Evolutionary conservation across 2,797 vertebrate species (phyloP).

Genomic region (Cichlasoma orientale): DNA sequence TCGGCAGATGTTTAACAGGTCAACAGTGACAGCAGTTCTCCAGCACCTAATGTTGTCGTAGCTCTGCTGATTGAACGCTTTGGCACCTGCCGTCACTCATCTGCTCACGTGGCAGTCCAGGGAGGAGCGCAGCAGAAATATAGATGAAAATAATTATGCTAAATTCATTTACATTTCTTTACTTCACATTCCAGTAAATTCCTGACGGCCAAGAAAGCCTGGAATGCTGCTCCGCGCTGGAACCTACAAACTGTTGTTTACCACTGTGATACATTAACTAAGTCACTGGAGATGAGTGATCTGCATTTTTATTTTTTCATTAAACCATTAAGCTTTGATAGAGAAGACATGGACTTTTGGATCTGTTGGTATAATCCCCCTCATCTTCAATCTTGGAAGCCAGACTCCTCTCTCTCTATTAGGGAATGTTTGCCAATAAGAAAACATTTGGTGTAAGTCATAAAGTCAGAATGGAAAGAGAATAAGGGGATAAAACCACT

Average conservation of each 20-base stretch:
- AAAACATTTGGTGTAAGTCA: slow-evolving; percentile 51
- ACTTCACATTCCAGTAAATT: slow-evolving; percentile 12
- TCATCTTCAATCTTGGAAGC: slow-evolving; percentile 22
- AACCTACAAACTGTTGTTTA: slow-evolving; percentile 51
- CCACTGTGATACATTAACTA: slow-evolving; percentile 52
- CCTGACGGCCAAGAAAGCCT: slow-evolving; percentile 43
- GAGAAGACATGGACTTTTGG: slow-evolving; percentile 28
- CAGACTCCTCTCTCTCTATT: slow-evolving; percentile 19
- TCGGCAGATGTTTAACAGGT: slow-evolving; percentile 57
- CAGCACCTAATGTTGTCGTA: slow-evolving; percentile 21
- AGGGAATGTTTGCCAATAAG: slow-evolving; percentile 27
- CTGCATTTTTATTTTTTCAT: slow-evolving; percentile 32
- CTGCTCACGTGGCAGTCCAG: slow-evolving; percentile 20
- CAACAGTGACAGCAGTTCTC: slow-evolving; percentile 29
- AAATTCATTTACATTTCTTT: slow-evolving; percentile 12
- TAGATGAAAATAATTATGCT: slow-evolving; percentile 45
- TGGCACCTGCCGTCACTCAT: slow-evolving; percentile 43
- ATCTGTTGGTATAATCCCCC: slow-evolving; percentile 20
- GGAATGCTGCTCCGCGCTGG: slow-evolving; percentile 30
- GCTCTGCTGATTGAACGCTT: slow-evolving; percentile 45
- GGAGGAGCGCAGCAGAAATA: slow-evolving; percentile 46
- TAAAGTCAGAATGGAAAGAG: slow-evolving; percentile 33
- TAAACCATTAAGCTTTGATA: slow-evolving; percentile 50
- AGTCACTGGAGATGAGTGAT: slow-evolving; percentile 46
- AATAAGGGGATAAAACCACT: not conserved